Percentiles rank a stretch among this genome's conserved stretches.
These are phyloP conservation scores for Bombus sylvicola DNA, from an alignment of 1,140 invertebrate species.

Conservation along the genomic window DNA sequence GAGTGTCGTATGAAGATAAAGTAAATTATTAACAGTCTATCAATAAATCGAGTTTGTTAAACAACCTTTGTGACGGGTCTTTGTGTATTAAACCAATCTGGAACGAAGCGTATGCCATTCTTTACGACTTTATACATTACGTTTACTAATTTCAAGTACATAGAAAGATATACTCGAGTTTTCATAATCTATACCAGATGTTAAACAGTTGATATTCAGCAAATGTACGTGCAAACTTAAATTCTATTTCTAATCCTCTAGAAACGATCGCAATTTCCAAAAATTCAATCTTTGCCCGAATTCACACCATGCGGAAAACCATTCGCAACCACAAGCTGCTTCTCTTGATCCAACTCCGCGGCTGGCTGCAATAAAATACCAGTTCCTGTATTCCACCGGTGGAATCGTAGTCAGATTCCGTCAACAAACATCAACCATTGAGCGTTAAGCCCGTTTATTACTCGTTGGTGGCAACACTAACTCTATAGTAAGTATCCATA, in stretches of 20 bases:
- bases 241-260: too few species aligned
- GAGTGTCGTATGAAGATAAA: background rate
- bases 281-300: background rate
- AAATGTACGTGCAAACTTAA: too few species aligned
- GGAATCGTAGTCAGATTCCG: background rate
- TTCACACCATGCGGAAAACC: background rate
- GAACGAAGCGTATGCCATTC: background rate
- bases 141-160: too few species aligned
- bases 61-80: background rate
- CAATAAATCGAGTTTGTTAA: slow-evolving; percentile 8
- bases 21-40: background rate
- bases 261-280: background rate
- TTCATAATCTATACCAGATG: too few species aligned
- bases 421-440: slow-evolving; percentile 20
- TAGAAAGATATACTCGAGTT: too few species aligned
- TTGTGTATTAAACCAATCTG: background rate
- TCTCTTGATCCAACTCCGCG: too few species aligned
- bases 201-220: too few species aligned
- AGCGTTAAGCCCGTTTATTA: slow-evolving; percentile 43
- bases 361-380: background rate
- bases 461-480: slow-evolving; percentile 16
- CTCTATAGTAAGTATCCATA: slow-evolving; percentile 12
- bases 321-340: too few species aligned
- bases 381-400: background rate
- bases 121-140: too few species aligned